Evolutionary conservation across 64 coral and sea anemone species (phyloP), one percentile per base, ranked within the genome.

Genomic region (Pachyseris speciosa): DNA sequence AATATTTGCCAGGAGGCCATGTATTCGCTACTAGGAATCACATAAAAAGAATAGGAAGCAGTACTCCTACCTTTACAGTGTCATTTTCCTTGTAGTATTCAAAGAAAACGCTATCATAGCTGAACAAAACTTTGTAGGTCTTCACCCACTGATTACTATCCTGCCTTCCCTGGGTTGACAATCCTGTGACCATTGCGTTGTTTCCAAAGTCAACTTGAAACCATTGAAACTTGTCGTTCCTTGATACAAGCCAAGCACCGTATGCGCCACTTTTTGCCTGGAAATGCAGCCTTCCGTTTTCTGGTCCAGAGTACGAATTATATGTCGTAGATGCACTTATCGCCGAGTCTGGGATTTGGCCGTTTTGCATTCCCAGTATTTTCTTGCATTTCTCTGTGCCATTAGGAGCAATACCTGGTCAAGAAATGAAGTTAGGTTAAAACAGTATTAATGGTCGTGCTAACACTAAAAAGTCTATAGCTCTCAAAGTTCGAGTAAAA

Each of bases 71-170:
- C 77, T 73, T 91, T 3, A 26, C 60, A 38, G 30, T 38, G 7
- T 74, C 19, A 55, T 49, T 73, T 28, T 91, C 69, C 12, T 64
- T 91, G 47, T 91, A 91, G 31, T 83, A 61, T 71, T 91, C 88
- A 48, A 78, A 91, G 48, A 91, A 91, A 0, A 78, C 73, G 3
- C 55, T 58, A 37, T 89, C 87, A 42, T 76, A 31, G 30, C 71
- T 77, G 25, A 78, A 89, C 0, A 73, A 78, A 5, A 78, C 16
- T 10, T 38, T 66, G 22, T 89, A 89, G 3, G 53, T 89, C 73
- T 78, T 34, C 2, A 89, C 87, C 87, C 87, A 89, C 58, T 63
- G 64, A 25, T 19, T 15, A 5, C 44, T 59, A 67, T 89, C 87
- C 32, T 89, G 87, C 29, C 87, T 29, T 22, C 87, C 87, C 22